Evolutionary conservation across 2,113 vertebrate species (phyloP).

Genomic region (Zingel zingel): DNA sequence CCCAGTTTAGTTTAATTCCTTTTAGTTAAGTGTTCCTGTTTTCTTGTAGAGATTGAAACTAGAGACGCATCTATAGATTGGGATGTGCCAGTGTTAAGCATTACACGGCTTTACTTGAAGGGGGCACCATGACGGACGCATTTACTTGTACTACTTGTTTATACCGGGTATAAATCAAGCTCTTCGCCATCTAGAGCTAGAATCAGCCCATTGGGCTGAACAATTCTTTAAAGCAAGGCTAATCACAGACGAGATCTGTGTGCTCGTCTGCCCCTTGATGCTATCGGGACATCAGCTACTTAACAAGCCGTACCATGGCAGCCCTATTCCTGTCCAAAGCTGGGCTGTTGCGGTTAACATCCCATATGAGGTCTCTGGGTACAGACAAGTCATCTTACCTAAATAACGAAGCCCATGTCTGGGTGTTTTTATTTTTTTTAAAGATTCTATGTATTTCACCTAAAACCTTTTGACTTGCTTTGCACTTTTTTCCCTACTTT

Average conservation of each 20-base stretch:
- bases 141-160: conserved; percentile 6
- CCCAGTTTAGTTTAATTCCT: no score
- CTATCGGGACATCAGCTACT: conserved; percentile 9
- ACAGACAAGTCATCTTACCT: background rate
- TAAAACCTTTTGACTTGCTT: background rate
- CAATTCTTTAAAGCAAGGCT: background rate
- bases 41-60: background rate
- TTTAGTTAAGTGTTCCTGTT: no score
- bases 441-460: no score
- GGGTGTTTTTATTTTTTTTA: background rate
- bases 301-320: background rate
- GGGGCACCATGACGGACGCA: background rate
- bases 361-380: background rate
- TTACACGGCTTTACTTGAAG: background rate
- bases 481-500: background rate
- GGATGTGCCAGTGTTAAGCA: conserved; percentile 10
- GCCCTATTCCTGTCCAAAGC: conserved; percentile 50
- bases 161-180: background rate
- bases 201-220: background rate
- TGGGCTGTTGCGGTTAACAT: conserved; percentile 75
- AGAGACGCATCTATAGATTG: background rate
- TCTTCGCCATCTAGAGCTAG: conserved; percentile 15
- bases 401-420: background rate
- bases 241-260: conserved; percentile 11
- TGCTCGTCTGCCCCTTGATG: background rate